Percentiles rank a stretch among this genome's conserved stretches.
These are phyloP conservation scores for Pyrocephalus nanus DNA, from an alignment of 2,797 vertebrate genomes.

Conservation along the genomic window DNA sequence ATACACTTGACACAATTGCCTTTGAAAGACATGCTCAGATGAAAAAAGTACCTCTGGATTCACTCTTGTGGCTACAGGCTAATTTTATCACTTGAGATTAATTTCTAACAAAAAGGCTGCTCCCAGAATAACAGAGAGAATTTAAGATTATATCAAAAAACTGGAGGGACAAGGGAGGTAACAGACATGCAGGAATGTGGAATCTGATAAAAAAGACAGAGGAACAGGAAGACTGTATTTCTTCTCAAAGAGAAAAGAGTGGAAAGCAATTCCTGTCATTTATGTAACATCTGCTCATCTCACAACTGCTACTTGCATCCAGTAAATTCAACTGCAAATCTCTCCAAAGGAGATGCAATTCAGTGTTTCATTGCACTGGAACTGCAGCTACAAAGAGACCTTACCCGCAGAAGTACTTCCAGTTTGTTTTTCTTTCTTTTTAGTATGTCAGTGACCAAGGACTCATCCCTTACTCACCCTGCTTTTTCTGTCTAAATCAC, in stretches of 20 bases:
- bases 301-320: neutral
- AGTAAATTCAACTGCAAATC: neutral
- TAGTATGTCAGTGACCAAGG: neutral
- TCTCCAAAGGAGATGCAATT: neutral
- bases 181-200: fast-evolving
- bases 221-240: neutral
- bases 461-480: neutral
- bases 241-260: neutral
- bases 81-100: neutral
- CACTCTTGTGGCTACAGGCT: neutral
- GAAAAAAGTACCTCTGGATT: neutral
- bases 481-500: neutral
- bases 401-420: neutral
- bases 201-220: neutral
- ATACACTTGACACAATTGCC: neutral
- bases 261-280: neutral
- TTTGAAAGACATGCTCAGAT: neutral
- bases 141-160: neutral
- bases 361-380: neutral
- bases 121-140: neutral
- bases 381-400: neutral
- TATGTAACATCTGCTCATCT: neutral
- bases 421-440: neutral
- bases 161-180: no score
- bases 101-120: neutral